Evolutionary conservation across 2,888 invertebrate genomes (phyloP).

Genomic region (Halictus quadricinctus): DNA sequence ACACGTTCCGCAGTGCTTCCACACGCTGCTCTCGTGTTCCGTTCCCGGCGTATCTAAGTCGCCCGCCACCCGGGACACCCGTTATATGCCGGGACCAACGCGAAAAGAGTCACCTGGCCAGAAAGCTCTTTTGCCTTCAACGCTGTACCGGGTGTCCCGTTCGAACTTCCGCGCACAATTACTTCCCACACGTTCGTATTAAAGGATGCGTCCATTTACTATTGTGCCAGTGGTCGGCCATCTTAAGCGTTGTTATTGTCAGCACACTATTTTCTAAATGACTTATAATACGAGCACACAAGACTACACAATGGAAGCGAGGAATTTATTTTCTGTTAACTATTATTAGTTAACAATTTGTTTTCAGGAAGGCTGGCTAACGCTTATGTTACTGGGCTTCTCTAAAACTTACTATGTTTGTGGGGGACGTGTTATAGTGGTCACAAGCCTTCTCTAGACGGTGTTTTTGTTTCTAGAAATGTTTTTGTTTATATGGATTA

Average conservation of each 20-base stretch:
- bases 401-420: too few species aligned
- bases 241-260: too few species aligned
- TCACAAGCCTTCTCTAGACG: neutral
- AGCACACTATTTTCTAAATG: too few species aligned
- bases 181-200: neutral
- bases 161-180: neutral
- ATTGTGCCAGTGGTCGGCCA: too few species aligned
- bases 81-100: conserved; percentile 48
- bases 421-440: neutral
- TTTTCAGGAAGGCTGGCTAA: too few species aligned
- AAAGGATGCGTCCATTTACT: too few species aligned
- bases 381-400: too few species aligned
- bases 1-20: conserved; percentile 58
- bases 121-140: neutral
- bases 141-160: neutral
- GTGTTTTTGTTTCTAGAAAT: neutral
- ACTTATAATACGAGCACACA: too few species aligned
- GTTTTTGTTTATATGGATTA: neutral
- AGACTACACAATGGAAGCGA: too few species aligned
- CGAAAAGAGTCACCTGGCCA: neutral
- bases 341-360: too few species aligned
- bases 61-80: conserved; percentile 59
- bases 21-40: conserved; percentile 35
- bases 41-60: conserved; percentile 55
- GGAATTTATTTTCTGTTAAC: too few species aligned